phyloP scores from a whole-genome alignment of 2,113 vertebrate genomes.

The Calidris pygmaea region DNA sequence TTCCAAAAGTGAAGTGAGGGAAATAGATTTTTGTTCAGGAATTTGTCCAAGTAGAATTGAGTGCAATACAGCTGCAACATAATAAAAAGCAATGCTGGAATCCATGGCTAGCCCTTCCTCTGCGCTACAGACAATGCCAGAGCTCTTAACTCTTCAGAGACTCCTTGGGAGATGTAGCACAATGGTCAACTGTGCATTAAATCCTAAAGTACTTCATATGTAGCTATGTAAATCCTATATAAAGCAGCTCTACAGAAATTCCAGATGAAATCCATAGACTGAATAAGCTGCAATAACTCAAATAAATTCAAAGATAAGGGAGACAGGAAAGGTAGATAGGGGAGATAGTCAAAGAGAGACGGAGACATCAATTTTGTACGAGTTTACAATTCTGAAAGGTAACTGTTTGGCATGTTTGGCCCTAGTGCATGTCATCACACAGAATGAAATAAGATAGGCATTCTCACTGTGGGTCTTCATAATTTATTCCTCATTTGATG shows the following conservation, averaged over 20 bases:
- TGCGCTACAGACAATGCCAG: not conserved
- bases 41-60: conserved; percentile 63
- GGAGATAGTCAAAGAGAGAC: not conserved
- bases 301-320: not conserved
- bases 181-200: not conserved
- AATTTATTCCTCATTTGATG: conserved; percentile 8
- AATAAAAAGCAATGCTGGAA: conserved; percentile 66
- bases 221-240: not conserved
- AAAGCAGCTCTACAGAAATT: not conserved
- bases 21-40: conserved; percentile 68
- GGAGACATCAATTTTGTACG: not conserved
- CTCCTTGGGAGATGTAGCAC: not conserved
- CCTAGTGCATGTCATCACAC: not conserved
- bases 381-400: not conserved
- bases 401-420: not conserved
- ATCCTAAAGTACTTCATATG: not conserved
- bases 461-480: not conserved
- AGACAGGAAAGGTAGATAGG: not conserved
- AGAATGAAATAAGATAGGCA: not conserved
- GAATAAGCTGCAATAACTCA: not conserved
- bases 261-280: not conserved
- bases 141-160: conserved; percentile 59
- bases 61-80: conserved; percentile 69
- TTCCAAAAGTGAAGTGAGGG: conserved; percentile 69
- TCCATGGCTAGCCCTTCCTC: conserved; percentile 28